Conservation (phyloP, 2,888 invertebrate species). For the Chymomyza amoena region DNA sequence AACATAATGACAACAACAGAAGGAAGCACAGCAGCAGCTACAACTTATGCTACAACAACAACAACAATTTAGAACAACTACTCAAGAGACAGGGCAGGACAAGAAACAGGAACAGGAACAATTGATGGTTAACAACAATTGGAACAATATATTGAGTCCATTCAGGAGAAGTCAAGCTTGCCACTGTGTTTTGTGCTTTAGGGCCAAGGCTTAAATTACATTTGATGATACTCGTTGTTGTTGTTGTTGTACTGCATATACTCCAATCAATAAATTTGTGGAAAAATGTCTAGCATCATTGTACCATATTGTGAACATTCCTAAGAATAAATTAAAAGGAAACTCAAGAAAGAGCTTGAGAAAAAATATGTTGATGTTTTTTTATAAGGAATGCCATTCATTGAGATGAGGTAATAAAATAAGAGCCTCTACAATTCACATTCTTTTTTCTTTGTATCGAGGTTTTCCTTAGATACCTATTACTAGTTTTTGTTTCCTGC, state of each 20-base stretch:
- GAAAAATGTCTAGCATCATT: not conserved
- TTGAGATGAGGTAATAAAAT: too few species aligned
- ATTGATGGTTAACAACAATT: slow-evolving; percentile 37
- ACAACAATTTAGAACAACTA: not conserved
- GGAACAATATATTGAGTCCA: not conserved
- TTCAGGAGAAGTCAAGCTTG: slow-evolving; percentile 7
- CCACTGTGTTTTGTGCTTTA: slow-evolving; percentile 5
- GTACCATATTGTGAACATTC: not conserved
- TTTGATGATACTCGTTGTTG: not conserved
- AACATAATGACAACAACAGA: slow-evolving; percentile 7
- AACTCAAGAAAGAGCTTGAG: not conserved
- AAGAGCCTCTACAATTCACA: too few species aligned
- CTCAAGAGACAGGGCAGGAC: not conserved
- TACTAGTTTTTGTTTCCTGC: too few species aligned
- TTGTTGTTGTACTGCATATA: not conserved
- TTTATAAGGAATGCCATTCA: too few species aligned
- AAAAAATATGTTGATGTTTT: too few species aligned
- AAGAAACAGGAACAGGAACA: slow-evolving; percentile 2
- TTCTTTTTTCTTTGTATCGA: too few species aligned
- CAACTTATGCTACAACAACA: not conserved
- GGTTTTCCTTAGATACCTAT: too few species aligned
- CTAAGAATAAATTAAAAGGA: not conserved
- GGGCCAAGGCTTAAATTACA: not conserved
- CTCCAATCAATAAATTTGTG: not conserved
- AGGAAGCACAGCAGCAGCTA: slow-evolving; percentile 9